These are phyloP conservation scores for Caenorhabditis latens DNA, from an alignment of 1,140 invertebrate species.

Conservation along the genomic window DNA sequence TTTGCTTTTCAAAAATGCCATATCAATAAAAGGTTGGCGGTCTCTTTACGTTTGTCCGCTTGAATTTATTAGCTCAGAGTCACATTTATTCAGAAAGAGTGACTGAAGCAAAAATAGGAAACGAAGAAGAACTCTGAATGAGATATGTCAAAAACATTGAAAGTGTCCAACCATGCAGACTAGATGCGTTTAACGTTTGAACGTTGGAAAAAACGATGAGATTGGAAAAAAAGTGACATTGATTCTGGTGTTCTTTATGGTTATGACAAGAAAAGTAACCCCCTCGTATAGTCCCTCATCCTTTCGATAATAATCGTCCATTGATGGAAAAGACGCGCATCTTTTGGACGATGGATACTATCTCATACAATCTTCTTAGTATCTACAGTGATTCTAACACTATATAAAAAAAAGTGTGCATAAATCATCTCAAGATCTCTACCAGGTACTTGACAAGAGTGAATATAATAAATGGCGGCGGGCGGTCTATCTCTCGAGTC, in stretches of 20 bases:
- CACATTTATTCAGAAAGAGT: too few species aligned
- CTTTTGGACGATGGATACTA: background rate
- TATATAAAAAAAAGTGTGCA: conserved; percentile 23
- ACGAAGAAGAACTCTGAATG: background rate
- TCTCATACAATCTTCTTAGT: background rate
- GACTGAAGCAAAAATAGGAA: background rate
- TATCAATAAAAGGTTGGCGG: background rate
- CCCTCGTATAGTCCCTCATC: background rate
- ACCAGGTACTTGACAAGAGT: conserved; percentile 43
- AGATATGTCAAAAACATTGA: conserved; percentile 18
- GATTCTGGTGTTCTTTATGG: conserved; percentile 49
- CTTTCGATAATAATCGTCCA: conserved; percentile 21
- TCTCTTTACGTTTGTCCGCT: background rate
- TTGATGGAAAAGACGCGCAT: conserved; percentile 19
- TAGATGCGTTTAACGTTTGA: background rate
- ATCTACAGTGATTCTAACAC: conserved; percentile 22
- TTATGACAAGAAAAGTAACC: conserved; percentile 47
- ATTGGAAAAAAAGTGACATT: conserved; percentile 36
- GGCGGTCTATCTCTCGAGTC: conserved; percentile 10
- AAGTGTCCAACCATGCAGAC: conserved; percentile 24
- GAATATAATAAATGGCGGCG: background rate
- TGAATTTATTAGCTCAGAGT: background rate
- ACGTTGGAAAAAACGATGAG: background rate
- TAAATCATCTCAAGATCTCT: conserved; percentile 31
- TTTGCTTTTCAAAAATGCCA: conserved; percentile 5